Percentiles rank a stretch among this genome's conserved stretches.
Evolutionary conservation across 1,140 invertebrate genomes (phyloP).

Genomic region (Lordiphosa collinella): DNA sequence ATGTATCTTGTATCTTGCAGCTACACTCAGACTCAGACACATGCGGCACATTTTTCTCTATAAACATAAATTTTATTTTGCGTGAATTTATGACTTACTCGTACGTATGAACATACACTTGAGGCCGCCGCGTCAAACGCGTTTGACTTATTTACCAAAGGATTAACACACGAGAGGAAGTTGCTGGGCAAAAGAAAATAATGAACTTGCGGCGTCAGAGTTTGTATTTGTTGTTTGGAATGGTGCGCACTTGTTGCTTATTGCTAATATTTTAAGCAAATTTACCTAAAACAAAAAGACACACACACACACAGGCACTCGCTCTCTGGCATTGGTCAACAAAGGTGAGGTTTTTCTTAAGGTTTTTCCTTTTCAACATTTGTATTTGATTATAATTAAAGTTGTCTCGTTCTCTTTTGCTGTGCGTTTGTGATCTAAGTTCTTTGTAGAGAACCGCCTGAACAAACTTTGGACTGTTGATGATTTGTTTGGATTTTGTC

Average conservation of each 20-base stretch:
- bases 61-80: conserved; percentile 68
- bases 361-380: conserved; percentile 19
- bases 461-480: too few species aligned
- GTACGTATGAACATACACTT: too few species aligned
- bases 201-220: background rate
- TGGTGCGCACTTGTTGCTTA: conserved; percentile 51
- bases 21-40: conserved; percentile 2
- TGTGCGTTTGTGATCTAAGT: background rate
- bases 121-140: conserved; percentile 16
- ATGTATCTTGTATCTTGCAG: conserved; percentile 23
- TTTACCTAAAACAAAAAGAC: conserved; percentile 43
- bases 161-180: conserved; percentile 38
- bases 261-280: conserved; percentile 73
- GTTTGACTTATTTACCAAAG: conserved; percentile 57
- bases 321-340: conserved; percentile 28
- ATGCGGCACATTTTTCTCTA: conserved; percentile 18
- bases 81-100: conserved; percentile 71
- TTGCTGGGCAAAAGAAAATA: background rate
- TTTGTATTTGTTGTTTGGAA: background rate
- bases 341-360: conserved; percentile 41
- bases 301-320: conserved; percentile 10
- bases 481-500: too few species aligned
- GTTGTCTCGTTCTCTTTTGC: conserved; percentile 23
- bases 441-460: conserved; percentile 1
- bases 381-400: conserved; percentile 70